These are phyloP conservation scores for Mechanitis messenoides DNA, from an alignment of 2,888 invertebrate genomes.

Conservation along the genomic window DNA sequence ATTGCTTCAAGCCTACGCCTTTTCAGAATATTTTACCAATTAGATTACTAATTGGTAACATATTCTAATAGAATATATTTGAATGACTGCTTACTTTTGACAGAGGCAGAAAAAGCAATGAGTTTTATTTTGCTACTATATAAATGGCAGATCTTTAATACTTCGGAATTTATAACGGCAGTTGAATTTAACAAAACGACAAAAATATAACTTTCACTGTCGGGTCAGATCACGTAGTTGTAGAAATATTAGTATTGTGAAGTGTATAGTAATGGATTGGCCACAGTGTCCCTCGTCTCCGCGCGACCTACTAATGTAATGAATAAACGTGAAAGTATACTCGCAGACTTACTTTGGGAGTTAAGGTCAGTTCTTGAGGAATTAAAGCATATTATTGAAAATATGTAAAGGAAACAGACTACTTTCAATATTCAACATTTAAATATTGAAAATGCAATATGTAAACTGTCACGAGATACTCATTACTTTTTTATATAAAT, in stretches of 20 bases:
- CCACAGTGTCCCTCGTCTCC: slow-evolving; percentile 42
- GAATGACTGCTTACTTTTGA: no score
- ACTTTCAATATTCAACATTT: no score
- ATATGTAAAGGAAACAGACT: no score
- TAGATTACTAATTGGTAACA: no score
- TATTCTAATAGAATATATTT: no score
- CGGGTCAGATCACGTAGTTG: slow-evolving; percentile 50
- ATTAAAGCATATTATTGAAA: neutral
- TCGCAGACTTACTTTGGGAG: slow-evolving; percentile 1
- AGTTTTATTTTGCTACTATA: no score
- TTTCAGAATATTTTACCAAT: no score
- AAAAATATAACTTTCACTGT: slow-evolving; percentile 60
- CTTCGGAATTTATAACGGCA: slow-evolving; percentile 37
- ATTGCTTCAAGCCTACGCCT: no score
- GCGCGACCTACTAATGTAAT: slow-evolving; percentile 63
- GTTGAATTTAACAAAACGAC: slow-evolving; percentile 45
- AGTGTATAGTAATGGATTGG: slow-evolving; percentile 46
- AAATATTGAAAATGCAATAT: no score
- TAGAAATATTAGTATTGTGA: slow-evolving; percentile 51
- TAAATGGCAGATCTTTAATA: neutral
- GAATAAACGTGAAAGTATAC: slow-evolving; percentile 52
- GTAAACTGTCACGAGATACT: no score
- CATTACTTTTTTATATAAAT: neutral
- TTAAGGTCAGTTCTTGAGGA: neutral
- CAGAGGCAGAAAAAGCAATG: no score